These are phyloP conservation scores for Drosophila ohnishii DNA, from an alignment of 1,140 invertebrate species.

Conservation along the genomic window DNA sequence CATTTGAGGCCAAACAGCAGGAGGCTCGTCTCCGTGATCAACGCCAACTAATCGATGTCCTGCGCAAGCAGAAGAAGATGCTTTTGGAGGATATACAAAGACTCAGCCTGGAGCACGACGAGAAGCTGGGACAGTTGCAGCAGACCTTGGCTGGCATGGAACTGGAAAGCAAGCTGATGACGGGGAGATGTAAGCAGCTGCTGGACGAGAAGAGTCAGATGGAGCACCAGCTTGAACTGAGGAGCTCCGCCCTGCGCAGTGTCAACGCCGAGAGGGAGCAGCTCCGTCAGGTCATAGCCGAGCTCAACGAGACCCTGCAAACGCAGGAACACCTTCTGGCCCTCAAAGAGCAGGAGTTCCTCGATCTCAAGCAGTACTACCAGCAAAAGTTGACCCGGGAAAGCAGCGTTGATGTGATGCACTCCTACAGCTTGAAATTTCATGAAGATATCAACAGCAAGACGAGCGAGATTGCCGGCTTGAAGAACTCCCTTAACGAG, in stretches of 20 bases:
- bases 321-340: slow-evolving; percentile 58
- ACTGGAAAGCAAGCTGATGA: slow-evolving; percentile 74
- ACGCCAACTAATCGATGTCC: slow-evolving; percentile 65
- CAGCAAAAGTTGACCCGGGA: slow-evolving; percentile 62
- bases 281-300: slow-evolving; percentile 57
- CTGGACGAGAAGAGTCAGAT: slow-evolving; percentile 56
- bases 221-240: slow-evolving; percentile 56
- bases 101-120: slow-evolving; percentile 66
- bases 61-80: slow-evolving; percentile 71
- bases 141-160: slow-evolving; percentile 59
- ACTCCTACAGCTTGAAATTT: slow-evolving; percentile 66
- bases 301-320: slow-evolving; percentile 63
- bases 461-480: slow-evolving; percentile 62
- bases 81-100: slow-evolving; percentile 65
- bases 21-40: slow-evolving; percentile 62
- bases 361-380: slow-evolving; percentile 67
- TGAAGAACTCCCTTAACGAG: slow-evolving; percentile 59
- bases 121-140: slow-evolving; percentile 63
- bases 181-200: slow-evolving; percentile 63
- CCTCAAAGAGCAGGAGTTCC: slow-evolving; percentile 68
- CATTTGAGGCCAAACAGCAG: slow-evolving; percentile 70
- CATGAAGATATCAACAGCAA: slow-evolving; percentile 71
- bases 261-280: slow-evolving; percentile 60
- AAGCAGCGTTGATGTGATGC: slow-evolving; percentile 61
- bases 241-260: slow-evolving; percentile 33